Percentiles rank a stretch among this genome's conserved stretches.
Conservation (phyloP, 2,113 vertebrate genomes). For the Argyrosomus japonicus region DNA sequence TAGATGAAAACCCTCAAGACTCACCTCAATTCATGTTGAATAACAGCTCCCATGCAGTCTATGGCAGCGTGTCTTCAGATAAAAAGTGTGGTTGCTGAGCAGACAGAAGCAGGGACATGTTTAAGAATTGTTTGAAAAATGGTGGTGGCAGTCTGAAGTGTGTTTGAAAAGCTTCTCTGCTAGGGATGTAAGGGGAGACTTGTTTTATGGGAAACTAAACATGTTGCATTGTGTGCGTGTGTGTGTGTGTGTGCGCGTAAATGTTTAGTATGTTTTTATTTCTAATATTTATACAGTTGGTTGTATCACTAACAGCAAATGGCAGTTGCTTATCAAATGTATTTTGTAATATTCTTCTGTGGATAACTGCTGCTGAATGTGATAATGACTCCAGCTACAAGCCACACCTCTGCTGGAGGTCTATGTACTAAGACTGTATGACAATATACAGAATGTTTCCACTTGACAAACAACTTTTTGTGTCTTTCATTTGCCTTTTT, state of each 20-base stretch:
- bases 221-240: constrained; percentile 16
- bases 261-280: constrained; percentile 26
- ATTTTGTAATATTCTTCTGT: constrained; percentile 27
- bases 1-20: constrained; percentile 79
- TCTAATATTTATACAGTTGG: constrained; percentile 56
- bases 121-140: constrained; percentile 6
- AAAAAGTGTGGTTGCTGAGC: constrained; percentile 87
- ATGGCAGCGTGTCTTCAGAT: constrained; percentile 43
- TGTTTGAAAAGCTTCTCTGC: neutral
- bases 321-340: neutral
- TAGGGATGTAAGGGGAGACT: neutral
- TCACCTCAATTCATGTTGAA: constrained; percentile 68
- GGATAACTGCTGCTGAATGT: constrained; percentile 31
- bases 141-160: neutral
- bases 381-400: neutral
- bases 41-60: constrained; percentile 85
- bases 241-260: neutral
- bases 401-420: constrained; percentile 32
- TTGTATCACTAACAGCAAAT: constrained; percentile 7
- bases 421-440: constrained; percentile 1
- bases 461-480: constrained; percentile 5
- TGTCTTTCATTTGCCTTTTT: constrained; percentile 27
- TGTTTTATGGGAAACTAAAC: constrained; percentile 7
- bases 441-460: constrained; percentile 26
- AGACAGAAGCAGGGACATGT: neutral